Evolutionary conservation across 1,140 invertebrate species (phyloP).

Genomic region (Zaprionus nigranus): DNA sequence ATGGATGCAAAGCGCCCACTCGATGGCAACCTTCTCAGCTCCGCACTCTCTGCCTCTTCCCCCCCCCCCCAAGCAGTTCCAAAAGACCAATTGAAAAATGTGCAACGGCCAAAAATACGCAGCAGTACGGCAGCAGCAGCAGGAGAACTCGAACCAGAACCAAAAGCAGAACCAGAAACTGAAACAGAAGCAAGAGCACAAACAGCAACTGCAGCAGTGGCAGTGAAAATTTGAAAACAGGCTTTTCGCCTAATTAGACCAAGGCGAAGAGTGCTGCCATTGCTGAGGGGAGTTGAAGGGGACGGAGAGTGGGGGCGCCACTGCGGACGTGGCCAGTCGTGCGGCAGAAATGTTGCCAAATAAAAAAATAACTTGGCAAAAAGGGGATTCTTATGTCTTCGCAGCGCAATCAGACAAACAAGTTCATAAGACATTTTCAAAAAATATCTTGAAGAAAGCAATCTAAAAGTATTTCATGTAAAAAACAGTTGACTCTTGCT

Average conservation of each 20-base stretch:
- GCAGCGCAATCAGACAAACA: constrained; percentile 2
- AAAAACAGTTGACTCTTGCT: too few species aligned
- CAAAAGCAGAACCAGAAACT: constrained; percentile 32
- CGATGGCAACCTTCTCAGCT: constrained; percentile 19
- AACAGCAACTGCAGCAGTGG: constrained; percentile 26
- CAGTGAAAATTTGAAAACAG: constrained; percentile 74
- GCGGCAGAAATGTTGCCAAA: constrained; percentile 63
- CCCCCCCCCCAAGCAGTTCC: constrained; percentile 27
- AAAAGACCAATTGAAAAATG: constrained; percentile 80
- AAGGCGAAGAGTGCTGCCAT: constrained; percentile 34
- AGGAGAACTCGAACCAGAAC: constrained; percentile 16
- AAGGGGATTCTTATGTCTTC: constrained; percentile 5
- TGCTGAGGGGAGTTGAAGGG: constrained; percentile 9
- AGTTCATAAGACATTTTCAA: neutral
- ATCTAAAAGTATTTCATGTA: neutral
- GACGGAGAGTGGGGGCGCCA: constrained; percentile 19
- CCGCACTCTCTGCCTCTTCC: neutral
- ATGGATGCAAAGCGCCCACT: constrained; percentile 61
- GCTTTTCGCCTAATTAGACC: constrained; percentile 81
- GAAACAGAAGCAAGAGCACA: constrained; percentile 20
- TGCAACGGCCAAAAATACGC: constrained; percentile 69
- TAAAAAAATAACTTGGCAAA: constrained; percentile 40
- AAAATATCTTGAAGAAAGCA: neutral
- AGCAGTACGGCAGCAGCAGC: too few species aligned
- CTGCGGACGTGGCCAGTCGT: constrained; percentile 48